Base-by-base conservation (phyloP, 2,888 invertebrate species). In the Yponomeuta cagnagella region DNA sequence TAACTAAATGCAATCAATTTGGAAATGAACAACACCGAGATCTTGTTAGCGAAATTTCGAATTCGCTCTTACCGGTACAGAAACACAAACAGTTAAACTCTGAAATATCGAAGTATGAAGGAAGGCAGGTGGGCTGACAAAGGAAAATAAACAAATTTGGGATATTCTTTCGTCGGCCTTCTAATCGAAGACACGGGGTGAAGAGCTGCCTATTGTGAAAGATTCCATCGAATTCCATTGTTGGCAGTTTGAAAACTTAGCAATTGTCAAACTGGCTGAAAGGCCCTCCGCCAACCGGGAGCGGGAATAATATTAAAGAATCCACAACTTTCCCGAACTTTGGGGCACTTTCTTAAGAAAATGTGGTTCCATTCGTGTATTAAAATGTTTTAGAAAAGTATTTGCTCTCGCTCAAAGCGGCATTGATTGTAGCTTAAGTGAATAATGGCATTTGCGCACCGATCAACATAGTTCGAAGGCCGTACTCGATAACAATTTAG, bases 231-330 rank as follows among this genome's bases (percentile, higher is more conserved):
- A 58, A 58, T 58, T 58, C 52, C 52, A 58, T 58, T 58, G 52
- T 58, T 67, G 30, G 43, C 67, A 31, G 69, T 67, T 70, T 52
- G 70, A 37, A 70, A 72, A 72, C 65, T 72, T 72, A 37, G 37
- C 72, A 63, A 72, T 70, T 70, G 72, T 72, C 70, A 67, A 69
- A 68, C 70, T 58, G 70, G 63, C 43, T 70, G 68, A 67, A 66
- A 66, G 69, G 12, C 52, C 69, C 69, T 48, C 52, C 52, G n/a
- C 71, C 65, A 70, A 69, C 23, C 66, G 70, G 70, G 33, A 69
- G 67, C 71, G 71, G 48, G 69, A 68, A 66, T 64, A 71, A 69
- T 72, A 70, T 72, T 70, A 72, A 70, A 70, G 70, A 72, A 72
- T 70, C 52, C 37, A 4, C 37, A 70, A 72, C 52, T 72, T 72